Conservation (phyloP, 2,797 vertebrate species). For the Peromyscus melanophrys region DNA sequence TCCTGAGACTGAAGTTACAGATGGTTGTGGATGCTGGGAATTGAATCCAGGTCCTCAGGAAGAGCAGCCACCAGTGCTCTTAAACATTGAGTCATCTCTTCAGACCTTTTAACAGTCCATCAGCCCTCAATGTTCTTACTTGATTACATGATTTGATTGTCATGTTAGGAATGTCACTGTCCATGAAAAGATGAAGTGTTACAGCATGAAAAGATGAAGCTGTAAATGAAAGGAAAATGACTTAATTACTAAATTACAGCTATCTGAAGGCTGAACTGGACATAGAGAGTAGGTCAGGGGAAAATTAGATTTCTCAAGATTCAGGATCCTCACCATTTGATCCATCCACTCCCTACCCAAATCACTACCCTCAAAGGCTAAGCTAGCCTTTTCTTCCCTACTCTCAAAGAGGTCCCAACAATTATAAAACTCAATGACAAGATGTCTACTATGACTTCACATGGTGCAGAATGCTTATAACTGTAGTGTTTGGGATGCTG, state of each 20-base stretch:
- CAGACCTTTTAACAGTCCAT: not conserved
- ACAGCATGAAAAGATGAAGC: conserved; percentile 2
- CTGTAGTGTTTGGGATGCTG: not conserved
- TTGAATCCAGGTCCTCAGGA: not conserved
- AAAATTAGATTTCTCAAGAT: conserved; percentile 26
- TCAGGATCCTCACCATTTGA: not conserved
- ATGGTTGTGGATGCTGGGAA: not conserved
- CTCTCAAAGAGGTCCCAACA: conserved; percentile 34
- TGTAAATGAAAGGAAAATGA: conserved; percentile 64
- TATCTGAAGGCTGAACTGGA: conserved; percentile 43
- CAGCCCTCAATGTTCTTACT: conserved; percentile 63
- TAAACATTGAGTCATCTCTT: not conserved
- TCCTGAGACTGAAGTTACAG: not conserved
- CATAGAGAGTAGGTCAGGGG: conserved; percentile 12
- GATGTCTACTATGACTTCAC: conserved; percentile 5
- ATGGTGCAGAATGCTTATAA: not conserved
- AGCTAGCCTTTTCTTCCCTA: conserved; percentile 46
- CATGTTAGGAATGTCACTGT: conserved; percentile 78
- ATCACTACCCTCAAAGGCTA: conserved; percentile 48
- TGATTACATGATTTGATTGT: conserved; percentile 53
- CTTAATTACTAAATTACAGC: conserved; percentile 47
- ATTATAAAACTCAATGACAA: conserved; percentile 59
- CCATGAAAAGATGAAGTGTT: conserved; percentile 48
- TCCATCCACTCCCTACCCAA: not conserved
- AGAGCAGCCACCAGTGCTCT: not conserved